Conservation (phyloP, 1,140 invertebrate genomes). For the Whitmania pigra region DNA sequence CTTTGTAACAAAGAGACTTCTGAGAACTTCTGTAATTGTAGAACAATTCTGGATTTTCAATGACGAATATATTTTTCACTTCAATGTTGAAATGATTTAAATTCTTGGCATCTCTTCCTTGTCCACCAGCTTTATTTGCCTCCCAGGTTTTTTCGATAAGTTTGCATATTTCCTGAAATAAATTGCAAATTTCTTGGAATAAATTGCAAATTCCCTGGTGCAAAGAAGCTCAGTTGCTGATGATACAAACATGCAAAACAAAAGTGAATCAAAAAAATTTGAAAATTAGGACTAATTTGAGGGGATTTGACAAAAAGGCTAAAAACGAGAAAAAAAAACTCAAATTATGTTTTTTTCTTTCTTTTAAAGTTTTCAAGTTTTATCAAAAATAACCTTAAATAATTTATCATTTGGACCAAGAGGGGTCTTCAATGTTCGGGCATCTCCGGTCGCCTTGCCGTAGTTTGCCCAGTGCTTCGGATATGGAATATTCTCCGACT, state of each 20-base stretch:
- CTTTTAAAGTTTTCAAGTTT: too few relatives aligned
- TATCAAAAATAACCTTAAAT: neutral
- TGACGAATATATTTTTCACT: neutral
- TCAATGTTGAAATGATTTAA: neutral
- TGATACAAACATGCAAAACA: neutral
- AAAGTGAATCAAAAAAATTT: neutral
- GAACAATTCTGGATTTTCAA: constrained; percentile 9
- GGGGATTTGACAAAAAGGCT: neutral
- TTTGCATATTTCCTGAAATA: constrained; percentile 4
- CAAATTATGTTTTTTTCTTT: too few relatives aligned
- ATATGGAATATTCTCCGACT: neutral
- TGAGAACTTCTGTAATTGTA: neutral
- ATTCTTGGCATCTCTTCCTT: constrained; percentile 8
- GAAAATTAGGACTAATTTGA: neutral
- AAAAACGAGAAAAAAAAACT: too few relatives aligned
- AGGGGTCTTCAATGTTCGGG: neutral
- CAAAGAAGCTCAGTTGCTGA: neutral
- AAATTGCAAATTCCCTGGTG: too few relatives aligned
- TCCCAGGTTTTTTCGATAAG: constrained; percentile 14
- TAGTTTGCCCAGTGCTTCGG: neutral
- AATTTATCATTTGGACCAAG: neutral
- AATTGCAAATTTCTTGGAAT: neutral
- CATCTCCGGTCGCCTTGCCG: neutral
- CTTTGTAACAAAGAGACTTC: neutral
- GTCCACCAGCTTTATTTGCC: neutral